phyloP scores from a whole-genome alignment of 2,888 invertebrate species.

The Rhagophthalmus giganteus region DNA sequence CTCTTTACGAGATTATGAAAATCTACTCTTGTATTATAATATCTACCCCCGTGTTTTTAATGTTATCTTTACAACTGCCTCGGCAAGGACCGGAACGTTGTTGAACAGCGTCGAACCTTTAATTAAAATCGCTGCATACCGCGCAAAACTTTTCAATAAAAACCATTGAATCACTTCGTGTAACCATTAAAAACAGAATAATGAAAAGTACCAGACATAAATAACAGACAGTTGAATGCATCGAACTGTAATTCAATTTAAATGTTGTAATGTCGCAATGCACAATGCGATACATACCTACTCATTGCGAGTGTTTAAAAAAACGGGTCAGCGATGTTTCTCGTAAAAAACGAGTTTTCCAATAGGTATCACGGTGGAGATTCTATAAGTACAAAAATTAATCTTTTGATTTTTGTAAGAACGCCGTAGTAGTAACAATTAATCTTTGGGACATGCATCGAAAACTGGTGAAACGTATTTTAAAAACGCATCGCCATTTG shows the following conservation, averaged over 20 bases:
- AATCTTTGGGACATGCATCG: too few species aligned
- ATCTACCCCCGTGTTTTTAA: constrained; percentile 14
- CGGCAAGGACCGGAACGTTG: background rate
- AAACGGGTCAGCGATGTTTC: too few species aligned
- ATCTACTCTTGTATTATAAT: constrained; percentile 20
- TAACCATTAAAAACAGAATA: background rate
- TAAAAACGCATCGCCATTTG: too few species aligned
- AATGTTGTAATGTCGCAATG: constrained; percentile 1
- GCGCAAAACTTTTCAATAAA: background rate
- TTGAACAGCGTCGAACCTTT: background rate
- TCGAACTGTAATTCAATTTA: background rate
- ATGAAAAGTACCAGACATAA: background rate
- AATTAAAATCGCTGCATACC: background rate
- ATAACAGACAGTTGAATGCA: background rate
- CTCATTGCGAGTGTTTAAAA: too few species aligned
- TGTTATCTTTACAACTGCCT: constrained; percentile 9
- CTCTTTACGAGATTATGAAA: constrained; percentile 26
- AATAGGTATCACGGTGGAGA: too few species aligned
- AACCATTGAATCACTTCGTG: background rate
- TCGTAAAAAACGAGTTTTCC: too few species aligned
- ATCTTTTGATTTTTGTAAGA: too few species aligned
- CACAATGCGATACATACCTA: too few species aligned
- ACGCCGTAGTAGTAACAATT: too few species aligned
- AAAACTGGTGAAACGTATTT: too few species aligned
- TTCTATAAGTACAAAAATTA: too few species aligned